A percentile compares a stretch with the other conserved stretches of the same genome.
Conservation (phyloP, 2,113 vertebrate species). For the Chloebia gouldiae region DNA sequence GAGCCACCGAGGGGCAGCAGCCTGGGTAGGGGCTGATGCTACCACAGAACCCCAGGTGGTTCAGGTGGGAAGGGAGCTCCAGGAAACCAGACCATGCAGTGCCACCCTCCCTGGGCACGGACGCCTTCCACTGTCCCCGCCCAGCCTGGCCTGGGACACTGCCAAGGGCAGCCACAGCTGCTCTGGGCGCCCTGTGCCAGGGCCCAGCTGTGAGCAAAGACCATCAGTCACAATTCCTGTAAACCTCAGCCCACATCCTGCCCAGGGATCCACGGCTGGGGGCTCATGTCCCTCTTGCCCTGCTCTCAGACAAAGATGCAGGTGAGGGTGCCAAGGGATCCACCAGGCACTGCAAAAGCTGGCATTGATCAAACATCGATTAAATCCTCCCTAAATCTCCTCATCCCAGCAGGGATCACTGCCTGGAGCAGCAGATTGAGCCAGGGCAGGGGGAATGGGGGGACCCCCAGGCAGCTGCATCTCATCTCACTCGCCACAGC, state of each 20-base stretch:
- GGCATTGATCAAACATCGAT: rapidly evolving
- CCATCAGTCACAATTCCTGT: neutral
- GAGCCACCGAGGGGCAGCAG: neutral
- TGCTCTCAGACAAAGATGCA: rapidly evolving
- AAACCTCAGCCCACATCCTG: neutral
- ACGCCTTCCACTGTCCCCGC: rapidly evolving
- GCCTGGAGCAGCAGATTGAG: neutral
- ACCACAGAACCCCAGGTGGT: neutral
- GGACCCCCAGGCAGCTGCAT: rapidly evolving
- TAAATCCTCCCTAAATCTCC: neutral
- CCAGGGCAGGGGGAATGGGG: neutral
- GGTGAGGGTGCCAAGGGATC: rapidly evolving
- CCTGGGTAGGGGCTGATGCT: rapidly evolving
- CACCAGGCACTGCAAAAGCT: neutral
- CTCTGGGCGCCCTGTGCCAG: neutral
- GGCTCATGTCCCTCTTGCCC: rapidly evolving
- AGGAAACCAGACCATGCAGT: neutral
- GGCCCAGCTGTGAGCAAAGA: neutral
- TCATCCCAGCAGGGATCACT: neutral
- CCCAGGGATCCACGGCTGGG: neutral
- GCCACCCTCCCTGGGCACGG: neutral
- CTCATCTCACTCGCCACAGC: neutral
- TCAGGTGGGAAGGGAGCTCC: neutral
- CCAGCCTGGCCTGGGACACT: neutral
- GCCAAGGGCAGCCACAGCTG: neutral